Base-by-base conservation (phyloP, 2,797 vertebrate species). In the Pogonophryne albipinna region DNA sequence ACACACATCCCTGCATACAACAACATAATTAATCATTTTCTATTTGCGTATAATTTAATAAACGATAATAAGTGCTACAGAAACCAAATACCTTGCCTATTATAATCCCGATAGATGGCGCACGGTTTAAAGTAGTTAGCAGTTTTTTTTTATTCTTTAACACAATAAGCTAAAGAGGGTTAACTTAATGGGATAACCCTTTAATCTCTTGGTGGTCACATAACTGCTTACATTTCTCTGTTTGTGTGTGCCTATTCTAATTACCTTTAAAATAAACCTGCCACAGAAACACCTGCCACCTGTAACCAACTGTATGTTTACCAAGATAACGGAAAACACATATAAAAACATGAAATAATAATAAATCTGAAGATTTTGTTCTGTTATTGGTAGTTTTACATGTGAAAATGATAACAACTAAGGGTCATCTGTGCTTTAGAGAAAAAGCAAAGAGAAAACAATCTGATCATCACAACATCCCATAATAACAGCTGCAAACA, bases 401-500 rank as follows among this genome's bases (percentile, higher is more conserved):
- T 20, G 17, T 46, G 23, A 45, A 68, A 68, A 58, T 11, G 1
- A 53, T 16, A 2, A 58, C 38, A 34, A 56, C 4, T 11, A 14
- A 51, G 52, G 27, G 10, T 63, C 8, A 50, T 7, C 49, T 60
- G 23, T 46, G 11, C 27, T 66, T 63, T 27, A 63, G 42, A 7
- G 14, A 2, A 56, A 15, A 55, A 1, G 6, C 11, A 34, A 51
- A 57, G 2, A 1, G 4, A 27, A 57, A 45, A 64, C 13, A 53
- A 47, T 34, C 10, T 56, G 17, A 16, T 59, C 14, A 66, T 66
- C 20, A 44, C 34, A 52, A 61, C 9, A 71, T 3, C 45, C 4
- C 15, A 64, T 4, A 47, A 71, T 49, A 57, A 72, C 27, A 64
- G 0, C 56, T 20, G 4, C 31, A 70, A 52, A 60, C 45, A 31